Evolutionary conservation across 2,113 vertebrate genomes (phyloP), one percentile per base, ranked within the genome.

Genomic region (Poecilia latipinna): DNA sequence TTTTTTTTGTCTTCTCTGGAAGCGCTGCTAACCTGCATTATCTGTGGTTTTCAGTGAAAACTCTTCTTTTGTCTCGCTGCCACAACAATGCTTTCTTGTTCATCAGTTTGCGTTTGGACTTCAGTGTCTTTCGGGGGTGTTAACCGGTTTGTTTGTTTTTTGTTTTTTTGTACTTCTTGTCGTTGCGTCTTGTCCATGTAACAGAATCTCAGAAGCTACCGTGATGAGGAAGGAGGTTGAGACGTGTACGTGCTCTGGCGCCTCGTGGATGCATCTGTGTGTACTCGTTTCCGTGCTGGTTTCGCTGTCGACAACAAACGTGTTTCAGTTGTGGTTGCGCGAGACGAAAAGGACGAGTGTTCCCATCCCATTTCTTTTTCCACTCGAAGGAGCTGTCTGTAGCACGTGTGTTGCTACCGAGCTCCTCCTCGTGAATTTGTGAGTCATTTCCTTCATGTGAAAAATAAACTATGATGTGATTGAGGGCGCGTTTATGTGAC

Each of bases 391-490:
- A 57, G 22, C 32, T 4, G 62, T 70, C 74, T 29, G 26, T 54
- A 51, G 8, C 11, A 11, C 32, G 29, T 42, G 70, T 70, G 2
- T 39, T 72, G 48, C 8, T 72, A 19, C 35, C 17, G 26, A 70
- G 51, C 68, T 24, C 2, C 71, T 61, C 79, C 77, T 61, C 65
- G 37, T 35, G 11, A 75, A 74, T 65, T 68, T 79, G 42, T 82
- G 64, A 77, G 54, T 81, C 66, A 70, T 84, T 88, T 87, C 78
- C 74, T 70, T 63, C 26, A 48, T 29, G 22, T 15, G 68, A 61
- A 75, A 44, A 73, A 71, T 84, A 73, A 84, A 82, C 77, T 73
- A 10, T 44, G 26, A 70, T 72, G 72, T 75, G 82, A 88, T 48
- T 39, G 70, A 74, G 61, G 54, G 62, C 12, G 37, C 61, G 54